Conservation (phyloP, 2,797 vertebrate species). For the Acanthurus tractus region DNA sequence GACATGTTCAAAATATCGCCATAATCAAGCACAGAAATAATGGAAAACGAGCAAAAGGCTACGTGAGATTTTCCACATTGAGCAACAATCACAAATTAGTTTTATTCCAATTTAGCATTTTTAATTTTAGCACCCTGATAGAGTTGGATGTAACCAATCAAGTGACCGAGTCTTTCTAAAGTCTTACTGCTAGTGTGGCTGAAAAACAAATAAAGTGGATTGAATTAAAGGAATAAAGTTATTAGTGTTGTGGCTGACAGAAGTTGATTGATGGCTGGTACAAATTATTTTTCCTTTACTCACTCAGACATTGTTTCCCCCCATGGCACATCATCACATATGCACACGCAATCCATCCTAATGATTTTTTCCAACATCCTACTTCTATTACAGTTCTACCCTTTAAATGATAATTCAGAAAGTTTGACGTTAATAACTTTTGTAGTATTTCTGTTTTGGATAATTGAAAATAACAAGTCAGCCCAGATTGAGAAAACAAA, state of each 20-base stretch:
- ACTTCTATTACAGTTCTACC: too few relatives aligned
- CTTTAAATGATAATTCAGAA: too few relatives aligned
- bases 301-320: not conserved
- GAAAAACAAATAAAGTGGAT: not conserved
- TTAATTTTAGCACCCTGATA: not conserved
- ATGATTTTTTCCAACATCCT: not conserved
- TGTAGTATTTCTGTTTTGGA: too few relatives aligned
- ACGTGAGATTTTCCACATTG: not conserved
- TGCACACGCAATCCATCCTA: not conserved
- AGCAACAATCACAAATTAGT: not conserved
- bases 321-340: not conserved
- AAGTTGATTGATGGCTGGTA: not conserved
- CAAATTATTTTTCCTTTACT: not conserved
- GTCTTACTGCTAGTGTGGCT: not conserved
- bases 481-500: too few relatives aligned
- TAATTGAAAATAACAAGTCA: too few relatives aligned
- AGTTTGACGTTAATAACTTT: too few relatives aligned
- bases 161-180: not conserved
- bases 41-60: not conserved
- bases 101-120: not conserved
- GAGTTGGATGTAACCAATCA: not conserved
- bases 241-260: not conserved
- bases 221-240: not conserved
- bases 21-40: not conserved
- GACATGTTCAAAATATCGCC: not conserved